Conservation (phyloP, 2,113 vertebrate species). For the Rhea pennata region DNA sequence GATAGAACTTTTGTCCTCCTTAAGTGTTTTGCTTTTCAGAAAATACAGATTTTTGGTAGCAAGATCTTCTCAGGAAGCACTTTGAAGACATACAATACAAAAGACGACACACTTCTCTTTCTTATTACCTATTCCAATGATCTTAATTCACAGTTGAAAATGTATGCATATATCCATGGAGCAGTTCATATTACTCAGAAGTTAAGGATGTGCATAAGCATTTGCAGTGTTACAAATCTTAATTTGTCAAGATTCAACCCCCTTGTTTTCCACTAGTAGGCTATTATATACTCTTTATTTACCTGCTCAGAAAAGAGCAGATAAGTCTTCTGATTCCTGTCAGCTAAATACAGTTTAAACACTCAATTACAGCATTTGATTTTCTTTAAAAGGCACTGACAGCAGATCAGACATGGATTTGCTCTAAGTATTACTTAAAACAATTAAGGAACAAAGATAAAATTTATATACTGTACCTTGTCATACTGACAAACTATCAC, state of each 20-base stretch:
- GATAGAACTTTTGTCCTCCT: background rate
- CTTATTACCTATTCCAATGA: background rate
- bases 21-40: background rate
- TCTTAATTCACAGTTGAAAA: background rate
- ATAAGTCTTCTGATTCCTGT: background rate
- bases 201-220: background rate
- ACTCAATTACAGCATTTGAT: background rate
- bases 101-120: background rate
- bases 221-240: background rate
- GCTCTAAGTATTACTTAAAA: background rate
- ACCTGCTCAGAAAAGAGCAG: background rate
- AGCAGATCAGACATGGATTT: background rate
- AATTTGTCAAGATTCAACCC: background rate
- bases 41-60: background rate
- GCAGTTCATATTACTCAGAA: background rate
- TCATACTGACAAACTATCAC: conserved; percentile 97
- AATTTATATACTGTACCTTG: conserved; percentile 83
- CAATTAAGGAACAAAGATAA: background rate
- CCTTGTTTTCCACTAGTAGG: background rate
- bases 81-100: background rate
- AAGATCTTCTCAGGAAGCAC: background rate
- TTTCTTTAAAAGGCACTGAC: background rate
- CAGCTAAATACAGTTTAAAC: background rate
- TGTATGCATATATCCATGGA: background rate
- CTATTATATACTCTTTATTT: background rate